A percentile compares a stretch with the other conserved stretches of the same genome.
phyloP scores from a whole-genome alignment of 2,888 invertebrate species.

The Cheiracanthium punctorium region DNA sequence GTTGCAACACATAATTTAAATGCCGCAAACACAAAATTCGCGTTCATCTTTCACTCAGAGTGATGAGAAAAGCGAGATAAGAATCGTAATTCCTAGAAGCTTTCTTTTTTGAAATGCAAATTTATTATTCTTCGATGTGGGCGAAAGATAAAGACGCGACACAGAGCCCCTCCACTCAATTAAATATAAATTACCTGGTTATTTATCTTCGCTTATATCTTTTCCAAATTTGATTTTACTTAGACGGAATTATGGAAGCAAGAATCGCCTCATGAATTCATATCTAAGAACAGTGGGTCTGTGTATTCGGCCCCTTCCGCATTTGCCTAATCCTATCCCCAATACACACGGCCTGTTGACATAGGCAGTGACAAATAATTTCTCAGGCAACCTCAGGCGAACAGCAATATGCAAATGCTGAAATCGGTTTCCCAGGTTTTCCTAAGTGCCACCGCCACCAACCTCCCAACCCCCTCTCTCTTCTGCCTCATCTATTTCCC shows the following conservation, averaged over 20 bases:
- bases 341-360: conserved; percentile 40
- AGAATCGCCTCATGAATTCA: neutral
- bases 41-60: neutral
- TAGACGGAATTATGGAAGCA: neutral
- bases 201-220: neutral
- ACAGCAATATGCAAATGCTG: conserved; percentile 40
- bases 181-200: conserved; percentile 4
- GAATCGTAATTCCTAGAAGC: neutral
- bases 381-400: neutral
- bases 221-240: neutral
- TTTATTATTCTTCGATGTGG: neutral
- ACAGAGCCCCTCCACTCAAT: neutral
- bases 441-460: neutral
- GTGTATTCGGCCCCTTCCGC: neutral
- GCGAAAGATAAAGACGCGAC: neutral
- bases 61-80: neutral
- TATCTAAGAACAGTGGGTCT: neutral
- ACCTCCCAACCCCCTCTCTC: neutral
- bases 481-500: conserved; percentile 6
- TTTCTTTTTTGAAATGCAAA: neutral
- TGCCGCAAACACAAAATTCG: no score
- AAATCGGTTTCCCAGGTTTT: conserved; percentile 18
- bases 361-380: conserved; percentile 42
- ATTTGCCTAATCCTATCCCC: conserved; percentile 59
- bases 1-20: no score